Percentiles rank a stretch among this genome's conserved stretches.
Conservation (phyloP, 1,140 invertebrate genomes). For the Drosophila chauvacae region DNA sequence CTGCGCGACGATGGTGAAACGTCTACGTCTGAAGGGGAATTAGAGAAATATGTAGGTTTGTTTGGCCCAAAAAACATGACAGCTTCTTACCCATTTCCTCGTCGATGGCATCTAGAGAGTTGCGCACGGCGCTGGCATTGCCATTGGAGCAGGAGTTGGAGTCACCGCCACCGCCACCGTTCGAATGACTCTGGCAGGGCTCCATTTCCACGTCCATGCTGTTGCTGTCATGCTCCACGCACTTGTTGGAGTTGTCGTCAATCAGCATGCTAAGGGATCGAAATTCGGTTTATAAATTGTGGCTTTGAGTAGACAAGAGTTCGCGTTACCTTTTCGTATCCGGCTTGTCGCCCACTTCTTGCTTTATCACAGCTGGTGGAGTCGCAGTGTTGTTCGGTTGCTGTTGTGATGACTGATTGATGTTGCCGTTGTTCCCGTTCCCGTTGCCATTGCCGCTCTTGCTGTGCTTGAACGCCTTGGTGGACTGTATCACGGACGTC, state of each 20-base stretch:
- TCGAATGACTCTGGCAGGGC: slow-evolving; percentile 78
- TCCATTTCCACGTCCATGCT: slow-evolving; percentile 84
- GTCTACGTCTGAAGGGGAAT: slow-evolving; percentile 84
- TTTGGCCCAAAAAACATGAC: not conserved
- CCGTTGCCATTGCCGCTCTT: slow-evolving; percentile 70
- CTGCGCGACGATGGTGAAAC: slow-evolving; percentile 85
- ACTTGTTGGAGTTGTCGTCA: slow-evolving; percentile 78
- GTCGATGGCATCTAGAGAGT: slow-evolving; percentile 86
- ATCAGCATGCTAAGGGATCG: slow-evolving; percentile 55
- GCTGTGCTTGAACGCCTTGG: slow-evolving; percentile 87
- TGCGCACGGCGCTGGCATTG: slow-evolving; percentile 67
- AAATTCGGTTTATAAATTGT: not conserved
- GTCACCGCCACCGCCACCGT: slow-evolving; percentile 70
- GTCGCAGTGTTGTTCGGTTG: slow-evolving; percentile 70
- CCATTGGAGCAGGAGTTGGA: slow-evolving; percentile 42
- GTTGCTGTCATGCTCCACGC: slow-evolving; percentile 69
- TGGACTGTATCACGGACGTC: slow-evolving; percentile 91
- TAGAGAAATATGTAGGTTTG: not conserved
- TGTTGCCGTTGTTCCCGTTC: slow-evolving; percentile 4
- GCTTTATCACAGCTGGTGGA: slow-evolving; percentile 86
- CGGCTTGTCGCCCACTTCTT: slow-evolving; percentile 70
- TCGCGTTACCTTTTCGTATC: slow-evolving; percentile 60
- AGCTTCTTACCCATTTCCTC: slow-evolving; percentile 87
- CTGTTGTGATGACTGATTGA: slow-evolving; percentile 53
- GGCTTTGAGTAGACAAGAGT: too few species aligned